Conservation (phyloP, 1,140 invertebrate genomes). For the Caenorhabditis tropicalis region DNA sequence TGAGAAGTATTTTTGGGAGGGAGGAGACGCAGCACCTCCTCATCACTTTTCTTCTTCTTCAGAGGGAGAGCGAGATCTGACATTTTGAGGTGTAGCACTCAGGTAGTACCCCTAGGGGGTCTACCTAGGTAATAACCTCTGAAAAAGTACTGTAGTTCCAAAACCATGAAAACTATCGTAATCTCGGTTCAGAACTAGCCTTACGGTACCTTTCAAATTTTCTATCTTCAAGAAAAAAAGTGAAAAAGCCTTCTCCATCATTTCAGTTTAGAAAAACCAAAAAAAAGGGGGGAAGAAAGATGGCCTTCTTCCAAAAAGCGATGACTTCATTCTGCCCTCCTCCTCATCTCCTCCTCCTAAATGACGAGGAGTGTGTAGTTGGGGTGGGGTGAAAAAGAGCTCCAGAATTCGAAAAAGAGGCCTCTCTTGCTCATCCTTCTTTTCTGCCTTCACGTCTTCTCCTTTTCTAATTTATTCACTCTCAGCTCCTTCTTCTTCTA, state of each 20-base stretch:
- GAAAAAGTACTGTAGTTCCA: no score
- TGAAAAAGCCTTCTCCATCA: background rate
- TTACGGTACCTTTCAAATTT: background rate
- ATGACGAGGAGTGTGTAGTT: conserved; percentile 41
- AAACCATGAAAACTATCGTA: no score
- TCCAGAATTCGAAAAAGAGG: conserved; percentile 44
- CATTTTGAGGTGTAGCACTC: background rate
- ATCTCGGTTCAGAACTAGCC: no score
- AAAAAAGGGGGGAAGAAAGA: background rate
- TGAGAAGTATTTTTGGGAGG: background rate
- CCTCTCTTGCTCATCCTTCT: background rate
- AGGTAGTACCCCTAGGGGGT: no score
- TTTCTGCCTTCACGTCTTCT: background rate
- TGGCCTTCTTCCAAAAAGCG: conserved; percentile 5
- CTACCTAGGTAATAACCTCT: no score
- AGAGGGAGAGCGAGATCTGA: background rate
- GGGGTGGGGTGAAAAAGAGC: conserved; percentile 5
- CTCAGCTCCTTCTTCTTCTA: background rate
- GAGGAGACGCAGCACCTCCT: background rate
- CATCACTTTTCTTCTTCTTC: background rate
- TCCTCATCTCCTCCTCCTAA: background rate
- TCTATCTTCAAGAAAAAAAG: background rate
- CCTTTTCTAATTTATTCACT: conserved; percentile 42
- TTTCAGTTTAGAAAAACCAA: background rate
- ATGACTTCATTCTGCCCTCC: conserved; percentile 21